A percentile compares a stretch with the other conserved stretches of the same genome.
phyloP scores from a whole-genome alignment of 2,797 vertebrate genomes.

The Chromis chromis region DNA sequence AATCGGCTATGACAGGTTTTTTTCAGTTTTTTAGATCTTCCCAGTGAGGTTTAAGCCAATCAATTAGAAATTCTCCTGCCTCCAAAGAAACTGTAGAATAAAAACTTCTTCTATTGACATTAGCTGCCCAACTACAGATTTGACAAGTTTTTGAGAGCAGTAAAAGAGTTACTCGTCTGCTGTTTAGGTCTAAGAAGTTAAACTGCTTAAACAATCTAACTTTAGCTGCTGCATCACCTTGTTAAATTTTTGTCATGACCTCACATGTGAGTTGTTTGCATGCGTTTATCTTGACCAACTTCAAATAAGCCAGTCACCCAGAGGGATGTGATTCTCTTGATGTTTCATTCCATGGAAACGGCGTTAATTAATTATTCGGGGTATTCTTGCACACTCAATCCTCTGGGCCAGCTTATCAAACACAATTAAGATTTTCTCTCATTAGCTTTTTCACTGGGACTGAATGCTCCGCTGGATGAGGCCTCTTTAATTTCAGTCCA shows the following conservation, averaged over 20 bases:
- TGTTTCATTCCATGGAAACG: slow-evolving; percentile 60
- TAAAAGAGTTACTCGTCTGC: background rate
- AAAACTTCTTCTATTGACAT: background rate
- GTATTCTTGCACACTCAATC: slow-evolving; percentile 61
- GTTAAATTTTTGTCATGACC: background rate
- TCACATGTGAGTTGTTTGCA: slow-evolving; percentile 7
- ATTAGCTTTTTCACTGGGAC: slow-evolving; percentile 60
- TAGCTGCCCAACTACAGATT: background rate
- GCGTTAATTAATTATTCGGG: slow-evolving; percentile 70
- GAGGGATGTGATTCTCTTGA: slow-evolving; percentile 52
- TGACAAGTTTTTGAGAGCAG: background rate
- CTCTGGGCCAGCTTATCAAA: slow-evolving; percentile 67
- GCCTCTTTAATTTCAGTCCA: slow-evolving; percentile 61
- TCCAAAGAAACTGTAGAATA: background rate
- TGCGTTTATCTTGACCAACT: slow-evolving; percentile 32
- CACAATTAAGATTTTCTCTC: slow-evolving; percentile 67
- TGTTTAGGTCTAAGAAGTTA: background rate
- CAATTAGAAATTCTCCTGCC: background rate
- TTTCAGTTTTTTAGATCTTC: no score
- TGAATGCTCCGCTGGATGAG: slow-evolving; percentile 46
- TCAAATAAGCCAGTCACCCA: slow-evolving; percentile 20
- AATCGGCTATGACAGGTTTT: no score
- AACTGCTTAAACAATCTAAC: slow-evolving; percentile 1
- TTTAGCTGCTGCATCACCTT: background rate
- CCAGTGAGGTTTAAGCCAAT: no score